phyloP scores from a whole-genome alignment of 2,797 vertebrate genomes.

The Natrix natrix region DNA sequence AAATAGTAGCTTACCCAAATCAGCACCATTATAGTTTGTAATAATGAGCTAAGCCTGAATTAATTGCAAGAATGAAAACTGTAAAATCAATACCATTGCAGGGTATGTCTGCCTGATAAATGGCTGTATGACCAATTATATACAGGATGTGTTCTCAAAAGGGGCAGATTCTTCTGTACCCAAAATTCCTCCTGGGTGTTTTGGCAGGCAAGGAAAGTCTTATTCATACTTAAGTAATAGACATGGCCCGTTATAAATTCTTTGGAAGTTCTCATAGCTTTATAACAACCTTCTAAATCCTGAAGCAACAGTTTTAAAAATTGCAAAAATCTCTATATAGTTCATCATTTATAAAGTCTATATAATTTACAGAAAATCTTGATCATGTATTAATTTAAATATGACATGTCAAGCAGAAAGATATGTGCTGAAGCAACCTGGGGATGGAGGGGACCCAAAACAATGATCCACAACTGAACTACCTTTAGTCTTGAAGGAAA shows the following conservation, averaged over 20 bases:
- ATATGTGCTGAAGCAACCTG: neutral
- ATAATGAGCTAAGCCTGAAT: neutral
- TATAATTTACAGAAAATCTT: neutral
- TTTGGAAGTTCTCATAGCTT: neutral
- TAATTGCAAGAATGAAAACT: neutral
- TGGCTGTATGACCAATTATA: neutral
- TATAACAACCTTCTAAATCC: neutral
- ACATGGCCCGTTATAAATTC: neutral
- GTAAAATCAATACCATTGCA: neutral
- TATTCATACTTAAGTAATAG: neutral
- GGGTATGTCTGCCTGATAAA: neutral
- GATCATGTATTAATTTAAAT: neutral
- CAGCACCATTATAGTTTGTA: neutral
- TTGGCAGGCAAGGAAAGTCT: neutral
- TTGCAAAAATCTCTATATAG: neutral
- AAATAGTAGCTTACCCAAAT: neutral
- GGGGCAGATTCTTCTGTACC: neutral
- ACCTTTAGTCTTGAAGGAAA: constrained; percentile 99
- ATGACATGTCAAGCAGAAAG: neutral
- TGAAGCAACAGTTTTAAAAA: neutral
- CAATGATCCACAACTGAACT: neutral
- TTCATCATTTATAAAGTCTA: neutral
- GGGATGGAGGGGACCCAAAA: neutral
- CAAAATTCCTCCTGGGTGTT: neutral
- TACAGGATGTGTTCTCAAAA: neutral